These are phyloP conservation scores for Hepsetus odoe DNA, from an alignment of 2,113 vertebrate species.

Conservation along the genomic window DNA sequence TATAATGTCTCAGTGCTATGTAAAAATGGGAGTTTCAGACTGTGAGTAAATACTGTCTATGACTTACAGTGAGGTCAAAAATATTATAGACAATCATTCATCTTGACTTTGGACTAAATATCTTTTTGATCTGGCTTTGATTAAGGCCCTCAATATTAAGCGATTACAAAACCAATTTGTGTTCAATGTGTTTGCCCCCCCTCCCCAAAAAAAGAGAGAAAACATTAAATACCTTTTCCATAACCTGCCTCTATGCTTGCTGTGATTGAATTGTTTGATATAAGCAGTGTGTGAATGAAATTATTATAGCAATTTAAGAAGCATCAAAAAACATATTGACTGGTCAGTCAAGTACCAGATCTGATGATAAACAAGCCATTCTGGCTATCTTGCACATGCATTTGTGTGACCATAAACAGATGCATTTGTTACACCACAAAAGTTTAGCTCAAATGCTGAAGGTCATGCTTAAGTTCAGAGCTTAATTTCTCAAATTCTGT, in stretches of 20 bases:
- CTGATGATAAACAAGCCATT: conserved; percentile 9
- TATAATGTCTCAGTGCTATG: too few species aligned
- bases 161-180: not conserved
- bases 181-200: not conserved
- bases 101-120: not conserved
- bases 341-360: conserved; percentile 2
- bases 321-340: conserved; percentile 11
- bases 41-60: too few species aligned
- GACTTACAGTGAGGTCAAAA: not conserved
- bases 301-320: not conserved
- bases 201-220: not conserved
- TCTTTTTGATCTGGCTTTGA: not conserved
- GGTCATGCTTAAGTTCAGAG: conserved; percentile 38
- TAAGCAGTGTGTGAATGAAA: not conserved
- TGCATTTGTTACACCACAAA: conserved; percentile 32
- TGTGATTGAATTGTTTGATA: not conserved
- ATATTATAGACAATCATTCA: not conserved
- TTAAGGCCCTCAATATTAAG: not conserved
- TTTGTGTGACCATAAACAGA: conserved; percentile 33
- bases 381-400: conserved; percentile 17
- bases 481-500: conserved; percentile 28
- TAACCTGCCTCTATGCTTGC: not conserved
- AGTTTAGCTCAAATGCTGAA: conserved; percentile 27
- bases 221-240: not conserved
- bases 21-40: too few species aligned